A percentile compares a stretch with the other conserved stretches of the same genome.
These are phyloP conservation scores for Psittacus erithacus DNA, from an alignment of 2,113 vertebrate genomes.

Conservation along the genomic window DNA sequence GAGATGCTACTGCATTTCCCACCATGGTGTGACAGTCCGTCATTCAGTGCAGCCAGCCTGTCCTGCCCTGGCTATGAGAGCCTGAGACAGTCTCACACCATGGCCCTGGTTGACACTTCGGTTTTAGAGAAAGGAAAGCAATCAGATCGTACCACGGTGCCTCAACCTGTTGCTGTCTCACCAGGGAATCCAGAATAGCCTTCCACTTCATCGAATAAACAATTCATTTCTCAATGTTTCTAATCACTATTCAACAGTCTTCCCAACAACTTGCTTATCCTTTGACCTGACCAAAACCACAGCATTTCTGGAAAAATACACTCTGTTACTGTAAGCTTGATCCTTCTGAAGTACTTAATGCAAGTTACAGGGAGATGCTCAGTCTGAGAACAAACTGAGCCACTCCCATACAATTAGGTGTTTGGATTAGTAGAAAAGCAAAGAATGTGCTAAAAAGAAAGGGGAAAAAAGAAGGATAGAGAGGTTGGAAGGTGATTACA, in stretches of 20 bases:
- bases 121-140: background rate
- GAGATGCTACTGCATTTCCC: background rate
- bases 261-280: background rate
- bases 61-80: background rate
- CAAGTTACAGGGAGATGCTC: background rate
- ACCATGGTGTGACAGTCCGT: background rate
- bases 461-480: background rate
- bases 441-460: background rate
- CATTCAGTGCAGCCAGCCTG: accelerated
- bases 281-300: background rate
- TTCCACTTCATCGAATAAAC: background rate
- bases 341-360: background rate
- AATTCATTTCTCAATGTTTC: background rate
- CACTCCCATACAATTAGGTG: background rate
- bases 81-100: background rate
- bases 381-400: background rate
- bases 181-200: background rate
- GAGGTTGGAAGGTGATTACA: background rate
- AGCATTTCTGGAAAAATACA: background rate
- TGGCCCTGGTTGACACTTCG: accelerated
- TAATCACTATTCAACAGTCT: background rate
- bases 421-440: background rate
- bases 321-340: background rate
- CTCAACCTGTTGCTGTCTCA: background rate
- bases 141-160: accelerated